Evolutionary conservation across 2,113 vertebrate species (phyloP).

Genomic region (Tauraco erythrolophus): DNA sequence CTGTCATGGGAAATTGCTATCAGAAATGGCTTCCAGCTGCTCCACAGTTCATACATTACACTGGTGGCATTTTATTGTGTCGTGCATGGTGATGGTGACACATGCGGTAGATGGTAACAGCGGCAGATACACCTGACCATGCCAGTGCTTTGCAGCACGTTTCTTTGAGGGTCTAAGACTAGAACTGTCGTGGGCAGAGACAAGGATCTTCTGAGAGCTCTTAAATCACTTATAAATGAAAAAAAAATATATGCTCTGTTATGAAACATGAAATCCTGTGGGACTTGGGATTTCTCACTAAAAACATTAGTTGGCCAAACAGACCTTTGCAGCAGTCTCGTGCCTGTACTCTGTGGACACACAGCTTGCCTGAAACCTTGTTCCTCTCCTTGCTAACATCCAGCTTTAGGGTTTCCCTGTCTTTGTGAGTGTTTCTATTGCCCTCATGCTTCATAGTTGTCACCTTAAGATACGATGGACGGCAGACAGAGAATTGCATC

Average conservation of each 20-base stretch:
- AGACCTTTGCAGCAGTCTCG: accelerated
- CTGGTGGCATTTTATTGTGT: neutral
- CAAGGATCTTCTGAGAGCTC: neutral
- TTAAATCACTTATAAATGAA: neutral
- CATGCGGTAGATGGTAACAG: neutral
- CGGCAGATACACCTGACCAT: neutral
- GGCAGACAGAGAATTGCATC: neutral
- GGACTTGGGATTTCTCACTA: neutral
- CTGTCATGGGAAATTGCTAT: neutral
- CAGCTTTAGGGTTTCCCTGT: neutral
- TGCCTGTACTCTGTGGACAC: neutral
- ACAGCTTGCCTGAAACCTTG: neutral
- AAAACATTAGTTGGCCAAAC: neutral
- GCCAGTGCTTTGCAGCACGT: neutral
- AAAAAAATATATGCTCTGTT: no score
- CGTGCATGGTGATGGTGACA: neutral
- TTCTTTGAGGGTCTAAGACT: neutral
- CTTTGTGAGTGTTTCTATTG: neutral
- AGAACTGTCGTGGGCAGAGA: accelerated
- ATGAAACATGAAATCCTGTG: neutral
- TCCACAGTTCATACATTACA: neutral
- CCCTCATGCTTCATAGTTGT: neutral
- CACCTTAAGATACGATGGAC: neutral
- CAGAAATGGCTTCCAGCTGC: neutral
- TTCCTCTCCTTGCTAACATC: neutral